These are phyloP conservation scores for Pardalotus punctatus DNA, from an alignment of 2,113 vertebrate genomes.

Conservation along the genomic window DNA sequence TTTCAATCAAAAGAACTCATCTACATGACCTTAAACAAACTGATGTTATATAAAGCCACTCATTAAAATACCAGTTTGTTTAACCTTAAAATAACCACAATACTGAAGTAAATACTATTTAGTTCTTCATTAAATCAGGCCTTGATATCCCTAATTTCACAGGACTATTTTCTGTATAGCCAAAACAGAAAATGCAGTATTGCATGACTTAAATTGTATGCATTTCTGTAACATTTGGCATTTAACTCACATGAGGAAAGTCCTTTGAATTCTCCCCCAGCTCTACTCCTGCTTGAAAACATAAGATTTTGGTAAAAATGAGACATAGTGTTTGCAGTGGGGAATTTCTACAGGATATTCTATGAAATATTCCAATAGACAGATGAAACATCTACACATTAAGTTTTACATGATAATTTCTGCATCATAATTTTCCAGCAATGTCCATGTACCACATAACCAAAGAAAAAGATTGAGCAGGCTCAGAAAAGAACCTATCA, in stretches of 20 bases:
- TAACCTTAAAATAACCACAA: not conserved
- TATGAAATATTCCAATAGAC: not conserved
- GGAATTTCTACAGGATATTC: not conserved
- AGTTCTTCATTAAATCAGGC: not conserved
- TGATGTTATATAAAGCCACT: not conserved
- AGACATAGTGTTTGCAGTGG: not conserved
- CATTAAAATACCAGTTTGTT: not conserved
- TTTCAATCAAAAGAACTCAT: not conserved
- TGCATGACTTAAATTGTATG: not conserved
- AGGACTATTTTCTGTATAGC: not conserved
- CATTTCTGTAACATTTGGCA: not conserved
- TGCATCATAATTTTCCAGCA: not conserved
- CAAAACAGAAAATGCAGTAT: not conserved
- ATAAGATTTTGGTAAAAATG: not conserved
- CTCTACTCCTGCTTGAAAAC: not conserved
- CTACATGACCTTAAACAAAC: conserved; percentile 23
- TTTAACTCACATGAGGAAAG: not conserved
- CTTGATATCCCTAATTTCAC: not conserved
- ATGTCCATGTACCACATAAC: not conserved
- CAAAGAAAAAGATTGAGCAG: not conserved
- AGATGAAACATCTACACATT: not conserved
- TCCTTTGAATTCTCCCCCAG: not conserved
- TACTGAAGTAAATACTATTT: not conserved
- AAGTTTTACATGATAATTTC: not conserved
- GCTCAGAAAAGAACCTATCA: not conserved